These are phyloP conservation scores for Idaea biselata DNA, from an alignment of 2,888 invertebrate species.

Conservation along the genomic window DNA sequence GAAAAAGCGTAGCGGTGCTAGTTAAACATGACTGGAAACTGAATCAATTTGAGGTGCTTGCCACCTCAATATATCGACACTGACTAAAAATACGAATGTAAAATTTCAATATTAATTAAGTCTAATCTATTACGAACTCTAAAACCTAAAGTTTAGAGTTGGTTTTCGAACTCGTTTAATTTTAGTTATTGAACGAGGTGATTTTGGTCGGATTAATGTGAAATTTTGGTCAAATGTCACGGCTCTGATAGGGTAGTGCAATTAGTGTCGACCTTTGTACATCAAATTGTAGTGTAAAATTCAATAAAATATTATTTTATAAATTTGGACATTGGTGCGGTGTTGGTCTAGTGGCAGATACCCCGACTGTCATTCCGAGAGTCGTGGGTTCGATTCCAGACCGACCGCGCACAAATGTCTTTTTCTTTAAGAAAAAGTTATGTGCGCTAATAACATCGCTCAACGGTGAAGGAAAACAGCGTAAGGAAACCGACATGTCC, in stretches of 20 bases:
- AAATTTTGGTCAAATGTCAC: not conserved
- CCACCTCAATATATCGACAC: not conserved
- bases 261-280: not conserved
- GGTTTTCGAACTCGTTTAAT: not conserved
- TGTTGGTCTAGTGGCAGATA: no score
- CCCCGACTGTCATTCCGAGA: no score
- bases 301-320: not conserved
- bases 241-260: not conserved
- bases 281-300: not conserved
- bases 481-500: no score
- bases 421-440: no score
- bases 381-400: no score
- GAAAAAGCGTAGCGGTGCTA: not conserved
- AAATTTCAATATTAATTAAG: not conserved
- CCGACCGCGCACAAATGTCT: no score
- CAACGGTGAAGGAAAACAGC: no score
- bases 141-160: not conserved
- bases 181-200: not conserved
- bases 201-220: constrained; percentile 1
- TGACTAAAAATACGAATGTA: no score
- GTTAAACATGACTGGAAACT: not conserved
- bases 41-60: not conserved
- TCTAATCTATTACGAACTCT: not conserved
- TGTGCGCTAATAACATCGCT: no score
- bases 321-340: not conserved